Evolutionary conservation across 2,797 vertebrate genomes (phyloP).

Genomic region (Oryzias dopingdopingensis): DNA sequence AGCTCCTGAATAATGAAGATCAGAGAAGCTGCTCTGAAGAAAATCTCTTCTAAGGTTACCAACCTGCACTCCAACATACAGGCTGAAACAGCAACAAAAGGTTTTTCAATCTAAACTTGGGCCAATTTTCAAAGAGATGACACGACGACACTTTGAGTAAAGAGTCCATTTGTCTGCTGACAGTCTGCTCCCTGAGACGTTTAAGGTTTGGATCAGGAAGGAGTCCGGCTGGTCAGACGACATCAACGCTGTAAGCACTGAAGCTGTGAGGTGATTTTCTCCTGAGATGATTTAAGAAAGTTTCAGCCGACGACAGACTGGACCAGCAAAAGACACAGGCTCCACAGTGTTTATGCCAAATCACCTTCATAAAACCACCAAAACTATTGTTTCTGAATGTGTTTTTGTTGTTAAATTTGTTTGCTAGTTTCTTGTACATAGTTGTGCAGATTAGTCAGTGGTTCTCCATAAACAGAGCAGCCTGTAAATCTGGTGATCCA

Average conservation of each 20-base stretch:
- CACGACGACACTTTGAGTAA: conserved; percentile 24
- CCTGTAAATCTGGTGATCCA: no score
- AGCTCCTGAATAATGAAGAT: background rate
- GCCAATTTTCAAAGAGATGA: conserved; percentile 27
- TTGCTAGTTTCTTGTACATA: no score
- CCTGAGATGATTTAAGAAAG: no score
- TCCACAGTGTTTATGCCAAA: no score
- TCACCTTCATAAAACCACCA: no score
- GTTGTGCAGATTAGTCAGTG: no score
- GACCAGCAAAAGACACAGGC: no score
- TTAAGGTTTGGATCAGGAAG: conserved; percentile 15
- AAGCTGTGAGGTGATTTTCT: background rate
- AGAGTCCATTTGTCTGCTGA: conserved; percentile 26
- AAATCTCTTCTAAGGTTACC: background rate
- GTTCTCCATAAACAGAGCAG: no score
- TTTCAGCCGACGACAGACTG: no score
- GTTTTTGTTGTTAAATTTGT: no score
- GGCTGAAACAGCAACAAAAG: background rate
- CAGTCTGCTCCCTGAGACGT: background rate
- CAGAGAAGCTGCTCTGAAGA: background rate
- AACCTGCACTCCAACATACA: background rate
- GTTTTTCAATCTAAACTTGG: conserved; percentile 1
- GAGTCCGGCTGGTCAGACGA: conserved; percentile 7
- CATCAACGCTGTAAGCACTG: background rate
- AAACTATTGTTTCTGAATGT: no score